Evolutionary conservation across 2,888 invertebrate genomes (phyloP), one percentile per base, ranked within the genome.

Genomic region (Xiphydria camelus): DNA sequence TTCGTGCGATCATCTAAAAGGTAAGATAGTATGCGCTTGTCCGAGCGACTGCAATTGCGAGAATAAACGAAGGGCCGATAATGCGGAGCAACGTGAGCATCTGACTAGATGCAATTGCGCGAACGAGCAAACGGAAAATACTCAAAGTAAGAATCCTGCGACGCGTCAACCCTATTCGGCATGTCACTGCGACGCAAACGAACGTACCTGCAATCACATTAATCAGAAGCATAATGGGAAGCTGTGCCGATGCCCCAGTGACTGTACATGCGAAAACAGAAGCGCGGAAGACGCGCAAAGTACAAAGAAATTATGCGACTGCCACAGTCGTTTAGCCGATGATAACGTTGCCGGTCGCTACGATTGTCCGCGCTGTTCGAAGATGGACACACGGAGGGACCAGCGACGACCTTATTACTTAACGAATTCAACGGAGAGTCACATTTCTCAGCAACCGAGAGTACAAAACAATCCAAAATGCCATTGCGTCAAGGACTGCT

Each of bases 11-110:
- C 12, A 41, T 52, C 4, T 34, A 18, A 42, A 12, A 7, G 33
- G 31, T 14, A 35, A 37, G 34, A 37, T 40, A 31, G 18, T 32
- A 41, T 23, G 41, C 33, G 47, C 47, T 42, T 17, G 51, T 53
- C 33, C 46, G 33, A 22, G 39, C 4, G 34, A 48, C 17, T 70
- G 69, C 47, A 55, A 58, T 31, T 60, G 60, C 43, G 66, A 68
- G 37, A 53, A 63, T 18, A 53, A 26, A 26, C 23, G 14, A 15
- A 21, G 6, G 23, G 23, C 15, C 14, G 22, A 36, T 22, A 21
- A 18, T 22, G 32, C 12, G 32, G 21, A 33, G 14, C n/a, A 20
- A 17, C n/a, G n/a, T n/a, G 15, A 12, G 1, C 15, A 15, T 14
- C 15, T 29, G 4, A 29, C 29, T 29, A 15, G 12, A 9, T 29